Percentiles rank a stretch among this genome's conserved stretches.
These are phyloP conservation scores for Echinarachnius parma DNA, from an alignment of 53 echinoderm and acorn worm species.

Conservation along the genomic window DNA sequence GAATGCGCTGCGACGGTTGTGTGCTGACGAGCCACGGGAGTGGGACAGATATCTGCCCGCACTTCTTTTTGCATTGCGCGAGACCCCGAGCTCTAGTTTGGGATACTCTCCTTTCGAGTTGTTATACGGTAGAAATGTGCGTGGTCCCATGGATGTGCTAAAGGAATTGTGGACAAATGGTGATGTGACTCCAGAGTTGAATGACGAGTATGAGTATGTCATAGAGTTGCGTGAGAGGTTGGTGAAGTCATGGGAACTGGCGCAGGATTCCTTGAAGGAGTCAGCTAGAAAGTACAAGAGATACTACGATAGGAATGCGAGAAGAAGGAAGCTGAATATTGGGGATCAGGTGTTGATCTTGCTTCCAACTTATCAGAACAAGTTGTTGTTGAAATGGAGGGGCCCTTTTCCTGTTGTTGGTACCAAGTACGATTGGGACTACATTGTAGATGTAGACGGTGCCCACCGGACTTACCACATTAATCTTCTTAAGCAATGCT, in stretches of 20 bases:
- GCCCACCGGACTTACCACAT: slow-evolving; percentile 12
- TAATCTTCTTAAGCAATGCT: slow-evolving; percentile 18
- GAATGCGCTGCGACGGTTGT: slow-evolving; percentile 8
- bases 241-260: slow-evolving; percentile 19
- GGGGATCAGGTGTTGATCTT: slow-evolving; percentile 16
- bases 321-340: slow-evolving; percentile 1
- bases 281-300: neutral
- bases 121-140: slow-evolving; percentile 25
- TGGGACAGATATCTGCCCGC: slow-evolving; percentile 34
- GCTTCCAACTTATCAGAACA: slow-evolving; percentile 8
- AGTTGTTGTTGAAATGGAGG: slow-evolving; percentile 16
- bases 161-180: slow-evolving; percentile 34
- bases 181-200: neutral
- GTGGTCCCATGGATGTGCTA: slow-evolving; percentile 30
- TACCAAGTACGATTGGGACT: slow-evolving; percentile 5
- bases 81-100: slow-evolving; percentile 18
- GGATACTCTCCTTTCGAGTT: slow-evolving; percentile 28
- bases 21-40: slow-evolving; percentile 24
- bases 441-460: slow-evolving; percentile 24
- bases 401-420: slow-evolving; percentile 11
- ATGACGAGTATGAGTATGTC: slow-evolving; percentile 33
- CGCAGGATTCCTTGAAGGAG: slow-evolving; percentile 1
- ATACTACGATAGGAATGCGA: no score
- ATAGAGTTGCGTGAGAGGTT: slow-evolving; percentile 16
- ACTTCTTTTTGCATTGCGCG: slow-evolving; percentile 25